Evolutionary conservation across 2,797 vertebrate genomes (phyloP).

Genomic region (Dromococcyx pavoninus): DNA sequence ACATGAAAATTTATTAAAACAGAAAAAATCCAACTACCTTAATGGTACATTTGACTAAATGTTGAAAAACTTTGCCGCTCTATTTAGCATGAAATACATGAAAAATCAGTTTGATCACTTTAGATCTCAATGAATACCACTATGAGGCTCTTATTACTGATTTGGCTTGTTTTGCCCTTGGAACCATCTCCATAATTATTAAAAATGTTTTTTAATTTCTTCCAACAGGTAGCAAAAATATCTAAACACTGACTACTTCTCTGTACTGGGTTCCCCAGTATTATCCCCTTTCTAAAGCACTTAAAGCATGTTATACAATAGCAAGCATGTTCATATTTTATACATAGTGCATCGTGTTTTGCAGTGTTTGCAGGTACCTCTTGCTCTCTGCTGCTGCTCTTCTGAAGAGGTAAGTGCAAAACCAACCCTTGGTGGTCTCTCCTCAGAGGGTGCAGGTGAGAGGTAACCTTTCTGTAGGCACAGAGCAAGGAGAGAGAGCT

Average conservation of each 20-base stretch:
- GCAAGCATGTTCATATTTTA: neutral
- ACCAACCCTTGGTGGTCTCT: neutral
- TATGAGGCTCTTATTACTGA: neutral
- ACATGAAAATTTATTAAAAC: neutral
- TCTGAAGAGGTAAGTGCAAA: neutral
- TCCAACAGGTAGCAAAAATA: neutral
- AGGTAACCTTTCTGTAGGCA: neutral
- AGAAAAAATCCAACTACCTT: neutral
- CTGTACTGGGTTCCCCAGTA: neutral
- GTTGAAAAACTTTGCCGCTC: neutral
- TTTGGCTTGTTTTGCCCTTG: neutral
- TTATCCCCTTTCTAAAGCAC: conserved; percentile 14
- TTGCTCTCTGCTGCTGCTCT: neutral
- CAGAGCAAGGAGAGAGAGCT: neutral
- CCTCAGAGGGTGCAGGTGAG: neutral
- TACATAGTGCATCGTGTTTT: neutral
- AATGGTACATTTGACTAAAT: conserved; percentile 47
- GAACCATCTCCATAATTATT: neutral
- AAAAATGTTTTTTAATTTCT: neutral
- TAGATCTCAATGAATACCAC: neutral
- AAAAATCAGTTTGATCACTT: neutral
- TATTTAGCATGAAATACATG: neutral
- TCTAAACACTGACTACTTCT: neutral
- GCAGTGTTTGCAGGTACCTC: neutral
- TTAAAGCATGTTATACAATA: neutral